Evolutionary conservation across 2,113 vertebrate genomes (phyloP).

Genomic region (Abramis brama): DNA sequence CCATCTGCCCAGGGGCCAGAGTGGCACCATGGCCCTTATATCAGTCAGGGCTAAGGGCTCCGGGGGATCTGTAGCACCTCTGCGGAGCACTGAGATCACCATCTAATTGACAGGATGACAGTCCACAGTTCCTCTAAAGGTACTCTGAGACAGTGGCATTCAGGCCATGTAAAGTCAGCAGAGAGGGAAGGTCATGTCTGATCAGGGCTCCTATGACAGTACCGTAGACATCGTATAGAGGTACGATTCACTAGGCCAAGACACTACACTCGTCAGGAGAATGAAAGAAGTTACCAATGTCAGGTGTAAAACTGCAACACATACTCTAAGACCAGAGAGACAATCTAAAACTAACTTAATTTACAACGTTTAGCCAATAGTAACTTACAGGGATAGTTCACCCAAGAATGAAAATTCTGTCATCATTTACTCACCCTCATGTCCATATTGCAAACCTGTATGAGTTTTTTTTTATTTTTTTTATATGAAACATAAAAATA

Average conservation of each 20-base stretch:
- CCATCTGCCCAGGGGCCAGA: constrained; percentile 62
- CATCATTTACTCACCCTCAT: not conserved
- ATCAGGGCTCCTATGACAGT: constrained; percentile 19
- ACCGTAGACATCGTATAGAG: not conserved
- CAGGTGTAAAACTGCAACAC: not conserved
- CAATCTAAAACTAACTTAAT: not conserved
- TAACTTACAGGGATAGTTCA: not conserved
- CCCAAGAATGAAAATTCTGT: too few relatives aligned
- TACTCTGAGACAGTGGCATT: constrained; percentile 1
- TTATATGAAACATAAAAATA: not conserved
- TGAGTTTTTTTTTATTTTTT: not conserved
- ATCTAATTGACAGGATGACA: constrained; percentile 44
- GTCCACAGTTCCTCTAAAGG: constrained; percentile 28
- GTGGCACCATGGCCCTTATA: constrained; percentile 32
- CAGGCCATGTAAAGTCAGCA: constrained; percentile 8
- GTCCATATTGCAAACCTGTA: not conserved
- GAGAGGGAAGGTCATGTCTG: constrained; percentile 6
- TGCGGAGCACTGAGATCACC: constrained; percentile 35
- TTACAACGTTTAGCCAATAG: not conserved
- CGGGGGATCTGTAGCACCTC: constrained; percentile 35
- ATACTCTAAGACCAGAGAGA: not conserved
- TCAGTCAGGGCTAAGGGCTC: constrained; percentile 36
- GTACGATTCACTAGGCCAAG: not conserved
- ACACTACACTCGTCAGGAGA: constrained; percentile 13
- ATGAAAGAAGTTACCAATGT: constrained; percentile 15